Evolutionary conservation across 2,113 vertebrate species (phyloP).

Genomic region (Pontoporia blainvillei): DNA sequence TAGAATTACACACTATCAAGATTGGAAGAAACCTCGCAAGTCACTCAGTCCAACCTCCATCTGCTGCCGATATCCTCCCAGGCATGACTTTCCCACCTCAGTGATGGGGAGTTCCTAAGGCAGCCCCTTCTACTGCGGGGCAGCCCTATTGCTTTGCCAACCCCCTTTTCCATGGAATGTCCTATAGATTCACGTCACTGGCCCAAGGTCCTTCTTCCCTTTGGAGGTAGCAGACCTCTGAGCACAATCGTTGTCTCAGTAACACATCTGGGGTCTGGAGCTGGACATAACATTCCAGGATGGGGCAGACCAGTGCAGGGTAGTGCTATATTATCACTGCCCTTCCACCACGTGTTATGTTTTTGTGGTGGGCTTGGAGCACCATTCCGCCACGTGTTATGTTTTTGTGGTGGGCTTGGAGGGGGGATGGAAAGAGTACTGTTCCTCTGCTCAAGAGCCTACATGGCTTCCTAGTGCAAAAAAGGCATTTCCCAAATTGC

Average conservation of each 20-base stretch:
- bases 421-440: neutral
- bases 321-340: neutral
- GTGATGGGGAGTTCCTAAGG: neutral
- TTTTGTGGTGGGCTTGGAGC: neutral
- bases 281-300: neutral
- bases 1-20: neutral
- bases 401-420: neutral
- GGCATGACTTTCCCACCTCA: neutral
- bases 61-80: neutral
- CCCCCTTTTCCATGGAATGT: neutral
- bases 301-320: neutral
- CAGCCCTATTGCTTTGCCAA: neutral
- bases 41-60: neutral
- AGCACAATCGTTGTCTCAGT: neutral
- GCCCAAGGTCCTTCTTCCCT: neutral
- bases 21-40: neutral
- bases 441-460: neutral
- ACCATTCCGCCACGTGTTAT: neutral
- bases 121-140: neutral
- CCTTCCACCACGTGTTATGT: neutral
- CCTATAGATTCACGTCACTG: neutral
- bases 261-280: neutral
- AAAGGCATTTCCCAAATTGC: neutral
- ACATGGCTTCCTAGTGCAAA: neutral
- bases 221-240: neutral